Conservation (phyloP, 2,797 vertebrate species). For the Menidia menidia region DNA sequence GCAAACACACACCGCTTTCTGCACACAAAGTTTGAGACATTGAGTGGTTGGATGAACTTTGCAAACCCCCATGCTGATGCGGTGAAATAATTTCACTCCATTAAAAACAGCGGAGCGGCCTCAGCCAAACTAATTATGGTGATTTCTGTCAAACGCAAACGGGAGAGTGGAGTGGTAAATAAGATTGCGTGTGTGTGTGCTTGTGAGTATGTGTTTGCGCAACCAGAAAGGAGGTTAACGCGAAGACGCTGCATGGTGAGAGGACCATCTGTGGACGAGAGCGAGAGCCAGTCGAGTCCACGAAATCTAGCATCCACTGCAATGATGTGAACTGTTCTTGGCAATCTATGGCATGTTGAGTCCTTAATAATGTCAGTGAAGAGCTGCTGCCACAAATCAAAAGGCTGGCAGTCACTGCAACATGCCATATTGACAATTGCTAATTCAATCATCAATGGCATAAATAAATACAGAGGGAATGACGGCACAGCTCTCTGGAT, state of each 20-base stretch:
- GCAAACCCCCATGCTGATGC: slow-evolving; percentile 61
- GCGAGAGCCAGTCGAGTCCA: slow-evolving; percentile 32
- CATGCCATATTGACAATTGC: slow-evolving; percentile 19
- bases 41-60: slow-evolving; percentile 62
- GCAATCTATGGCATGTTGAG: slow-evolving; percentile 46
- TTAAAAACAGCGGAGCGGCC: slow-evolving; percentile 63
- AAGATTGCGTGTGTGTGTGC: slow-evolving; percentile 29
- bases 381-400: slow-evolving; percentile 24
- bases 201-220: slow-evolving; percentile 9
- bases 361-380: slow-evolving; percentile 25
- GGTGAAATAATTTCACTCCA: slow-evolving; percentile 68
- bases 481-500: slow-evolving; percentile 26
- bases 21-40: slow-evolving; percentile 46
- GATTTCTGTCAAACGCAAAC: slow-evolving; percentile 61
- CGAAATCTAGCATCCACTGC: slow-evolving; percentile 41
- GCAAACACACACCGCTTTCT: slow-evolving; percentile 9
- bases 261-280: slow-evolving; percentile 45
- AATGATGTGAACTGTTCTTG: slow-evolving; percentile 50
- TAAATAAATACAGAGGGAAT: slow-evolving; percentile 29
- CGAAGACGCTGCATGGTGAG: slow-evolving; percentile 7
- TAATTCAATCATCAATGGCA: slow-evolving; percentile 37
- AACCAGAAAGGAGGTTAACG: slow-evolving; percentile 35
- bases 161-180: slow-evolving; percentile 45
- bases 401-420: slow-evolving; percentile 36
- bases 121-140: slow-evolving; percentile 70